Evolutionary conservation across 35 echinoderm and acorn worm species (phyloP).

Genomic region (Apostichopus parvimensis): DNA sequence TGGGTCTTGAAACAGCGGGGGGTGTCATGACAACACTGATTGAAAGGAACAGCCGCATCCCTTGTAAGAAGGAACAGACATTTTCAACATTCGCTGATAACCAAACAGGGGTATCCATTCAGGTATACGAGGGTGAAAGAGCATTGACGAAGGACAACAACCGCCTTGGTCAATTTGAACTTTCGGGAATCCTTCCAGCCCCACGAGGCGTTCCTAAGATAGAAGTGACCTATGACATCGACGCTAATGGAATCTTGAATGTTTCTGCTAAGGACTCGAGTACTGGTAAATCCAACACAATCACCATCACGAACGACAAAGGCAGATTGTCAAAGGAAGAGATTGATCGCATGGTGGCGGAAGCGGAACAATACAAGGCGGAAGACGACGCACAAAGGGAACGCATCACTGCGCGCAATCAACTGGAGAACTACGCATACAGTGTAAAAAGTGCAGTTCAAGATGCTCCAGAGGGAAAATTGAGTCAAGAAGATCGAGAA

Average conservation of each 20-base stretch:
- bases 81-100: slow-evolving; percentile 47
- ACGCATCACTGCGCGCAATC: slow-evolving; percentile 44
- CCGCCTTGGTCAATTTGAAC: slow-evolving; percentile 61
- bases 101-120: slow-evolving; percentile 69
- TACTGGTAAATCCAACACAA: too few species aligned
- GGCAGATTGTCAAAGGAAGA: slow-evolving; percentile 62
- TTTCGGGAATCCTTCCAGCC: slow-evolving; percentile 72
- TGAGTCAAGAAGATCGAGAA: slow-evolving; percentile 42
- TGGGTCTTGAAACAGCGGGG: too few species aligned
- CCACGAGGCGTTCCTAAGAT: neutral
- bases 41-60: too few species aligned
- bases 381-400: slow-evolving; percentile 64
- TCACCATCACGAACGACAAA: neutral
- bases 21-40: too few species aligned
- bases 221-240: too few species aligned
- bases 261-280: too few species aligned
- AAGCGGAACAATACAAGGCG: slow-evolving; percentile 63
- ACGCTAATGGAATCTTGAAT: too few species aligned
- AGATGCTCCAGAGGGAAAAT: neutral
- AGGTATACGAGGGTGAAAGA: slow-evolving; percentile 76
- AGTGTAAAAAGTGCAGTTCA: neutral
- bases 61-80: too few species aligned
- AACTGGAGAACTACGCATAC: slow-evolving; percentile 32
- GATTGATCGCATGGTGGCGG: slow-evolving; percentile 67
- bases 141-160: slow-evolving; percentile 74